A percentile compares a stretch with the other conserved stretches of the same genome.
Conservation (phyloP, 2,888 invertebrate species). For the Cantharis nigra region DNA sequence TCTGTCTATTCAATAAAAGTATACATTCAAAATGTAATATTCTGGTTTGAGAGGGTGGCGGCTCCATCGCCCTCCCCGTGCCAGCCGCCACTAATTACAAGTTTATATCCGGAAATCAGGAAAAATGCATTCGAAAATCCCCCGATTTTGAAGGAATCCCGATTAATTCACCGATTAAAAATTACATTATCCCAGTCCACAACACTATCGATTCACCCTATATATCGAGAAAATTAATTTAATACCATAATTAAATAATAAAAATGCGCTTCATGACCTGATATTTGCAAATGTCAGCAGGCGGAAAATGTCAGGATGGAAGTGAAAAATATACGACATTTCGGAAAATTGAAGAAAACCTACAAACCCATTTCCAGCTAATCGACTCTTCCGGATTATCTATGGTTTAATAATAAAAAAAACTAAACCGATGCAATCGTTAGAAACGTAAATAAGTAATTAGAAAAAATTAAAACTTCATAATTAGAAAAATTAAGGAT, state of each 20-base stretch:
- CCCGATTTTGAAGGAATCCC: too few relatives aligned
- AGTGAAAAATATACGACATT: slow-evolving; percentile 1
- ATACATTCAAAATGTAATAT: too few relatives aligned
- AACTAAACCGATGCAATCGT: background rate
- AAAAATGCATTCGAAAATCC: too few relatives aligned
- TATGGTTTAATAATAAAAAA: background rate
- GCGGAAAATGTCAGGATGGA: slow-evolving; percentile 17
- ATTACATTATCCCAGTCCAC: too few relatives aligned
- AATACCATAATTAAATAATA: background rate
- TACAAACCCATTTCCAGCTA: background rate
- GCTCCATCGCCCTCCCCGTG: too few relatives aligned
- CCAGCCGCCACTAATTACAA: too few relatives aligned
- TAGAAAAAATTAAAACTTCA: background rate
- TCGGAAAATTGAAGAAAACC: background rate
- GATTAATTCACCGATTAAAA: too few relatives aligned
- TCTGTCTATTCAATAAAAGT: too few relatives aligned
- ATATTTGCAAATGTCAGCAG: slow-evolving; percentile 24
- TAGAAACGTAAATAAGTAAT: background rate
- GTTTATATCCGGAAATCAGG: too few relatives aligned
- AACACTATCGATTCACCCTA: too few relatives aligned
- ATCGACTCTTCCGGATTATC: background rate
- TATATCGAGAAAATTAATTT: background rate
- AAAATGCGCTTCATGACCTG: background rate
- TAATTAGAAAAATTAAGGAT: background rate
- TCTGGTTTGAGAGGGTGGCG: too few relatives aligned